A percentile compares a stretch with the other conserved stretches of the same genome.
Conservation (phyloP, 2,797 vertebrate species). For the Eulemur coronatus region DNA sequence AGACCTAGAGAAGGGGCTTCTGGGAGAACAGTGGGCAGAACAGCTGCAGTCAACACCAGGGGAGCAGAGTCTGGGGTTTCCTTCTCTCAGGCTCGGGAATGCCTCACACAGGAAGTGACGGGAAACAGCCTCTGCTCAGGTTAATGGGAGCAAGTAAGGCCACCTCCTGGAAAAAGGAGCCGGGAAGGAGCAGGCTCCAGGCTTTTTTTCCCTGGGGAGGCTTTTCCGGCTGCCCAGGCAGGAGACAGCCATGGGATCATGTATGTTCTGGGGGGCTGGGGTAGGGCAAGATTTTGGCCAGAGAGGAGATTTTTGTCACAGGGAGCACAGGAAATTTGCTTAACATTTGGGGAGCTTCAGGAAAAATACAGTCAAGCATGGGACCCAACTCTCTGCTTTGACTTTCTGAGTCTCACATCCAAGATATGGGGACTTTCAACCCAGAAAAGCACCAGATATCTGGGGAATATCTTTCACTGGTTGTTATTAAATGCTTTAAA, state of each 20-base stretch:
- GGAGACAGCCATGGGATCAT: neutral
- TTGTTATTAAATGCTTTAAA: constrained; percentile 8
- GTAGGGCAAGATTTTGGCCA: neutral
- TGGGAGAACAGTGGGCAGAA: neutral
- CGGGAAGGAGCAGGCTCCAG: neutral
- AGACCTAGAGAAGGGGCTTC: neutral
- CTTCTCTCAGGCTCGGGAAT: neutral
- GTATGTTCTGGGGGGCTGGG: neutral
- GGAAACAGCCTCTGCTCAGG: neutral
- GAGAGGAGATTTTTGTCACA: neutral
- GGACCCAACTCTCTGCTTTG: neutral
- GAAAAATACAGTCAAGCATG: neutral
- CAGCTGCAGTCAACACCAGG: neutral
- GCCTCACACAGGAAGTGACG: neutral
- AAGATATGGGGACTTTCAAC: constrained; percentile 23
- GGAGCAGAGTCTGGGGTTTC: neutral
- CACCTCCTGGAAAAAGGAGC: neutral
- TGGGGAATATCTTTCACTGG: constrained; percentile 9
- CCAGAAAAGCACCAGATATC: constrained; percentile 5
- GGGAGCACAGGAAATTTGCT: neutral
- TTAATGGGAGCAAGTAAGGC: neutral
- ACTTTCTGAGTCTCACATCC: neutral
- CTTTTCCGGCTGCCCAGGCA: neutral
- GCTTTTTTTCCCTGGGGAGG: neutral
- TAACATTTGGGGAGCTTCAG: neutral